Evolutionary conservation across 2,797 vertebrate species (phyloP), one percentile per base, ranked within the genome.

Genomic region (Xenops minutus): DNA sequence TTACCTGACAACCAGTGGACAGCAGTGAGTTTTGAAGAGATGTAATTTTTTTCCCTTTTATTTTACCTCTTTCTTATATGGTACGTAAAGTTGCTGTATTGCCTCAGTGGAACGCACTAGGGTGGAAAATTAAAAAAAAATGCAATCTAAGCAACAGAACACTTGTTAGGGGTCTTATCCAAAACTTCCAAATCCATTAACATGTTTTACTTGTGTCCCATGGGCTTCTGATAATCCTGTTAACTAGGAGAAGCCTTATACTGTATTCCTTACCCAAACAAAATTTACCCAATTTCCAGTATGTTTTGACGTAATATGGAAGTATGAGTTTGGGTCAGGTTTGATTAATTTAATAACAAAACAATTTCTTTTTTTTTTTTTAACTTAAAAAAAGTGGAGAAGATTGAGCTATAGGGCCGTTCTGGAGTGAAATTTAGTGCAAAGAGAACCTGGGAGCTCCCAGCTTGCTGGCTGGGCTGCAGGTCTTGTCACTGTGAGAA

Each of bases 1-100:
- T 97, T 98, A 8, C 95, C 98, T 52, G 98, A 98, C 95, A 98
- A 97, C 91, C 97, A 98, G 36, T 98, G 98, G 98, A 97, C 99
- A 97, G 98, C 97, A 73, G 98, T 98, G 97, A 97, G 98, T 95
- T 89, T 86, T 89, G 46, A 69, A 59, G 32, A 67, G 23, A 14
- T 64, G 34, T 30, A 2, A 20, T 69, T 88, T 92, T 67, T 59
- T 91, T 68, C 59, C 24, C 30, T 91, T 51, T 10, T 41, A 29
- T 43, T 82, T 62, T 39, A 29, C 20, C 27, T 76, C 59, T 82
- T 34, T 64, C 68, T 56, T 58, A 59, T 36, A 37, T 71, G 10
- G 51, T 66, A 51, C 0, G 2, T 21, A 51, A 74, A 78, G 36
- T 48, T 56, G 7, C 36, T 81, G 32, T 71, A 19, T 61, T 72